Conservation (phyloP, 1,140 invertebrate genomes). For the Belonocnema kinseyi region DNA sequence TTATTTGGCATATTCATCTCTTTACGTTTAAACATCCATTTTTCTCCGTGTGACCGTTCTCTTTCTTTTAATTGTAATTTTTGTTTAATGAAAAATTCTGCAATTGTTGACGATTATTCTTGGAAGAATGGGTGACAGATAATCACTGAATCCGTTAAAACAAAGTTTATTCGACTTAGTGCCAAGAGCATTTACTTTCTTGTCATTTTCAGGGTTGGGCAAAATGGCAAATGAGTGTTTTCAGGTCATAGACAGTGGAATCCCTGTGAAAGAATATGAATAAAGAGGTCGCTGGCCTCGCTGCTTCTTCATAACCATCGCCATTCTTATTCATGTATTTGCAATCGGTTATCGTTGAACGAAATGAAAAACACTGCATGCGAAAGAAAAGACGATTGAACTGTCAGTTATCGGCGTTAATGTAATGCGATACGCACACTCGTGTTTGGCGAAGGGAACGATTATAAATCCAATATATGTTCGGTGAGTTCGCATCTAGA, state of each 20-base stretch:
- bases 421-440: not conserved
- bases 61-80: no score
- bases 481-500: not conserved
- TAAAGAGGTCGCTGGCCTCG: conserved; percentile 46
- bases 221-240: conserved; percentile 13
- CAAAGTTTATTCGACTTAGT: no score
- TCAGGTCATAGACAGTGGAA: not conserved
- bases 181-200: conserved; percentile 1
- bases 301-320: conserved; percentile 27
- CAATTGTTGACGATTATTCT: no score
- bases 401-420: conserved; percentile 33
- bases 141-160: no score
- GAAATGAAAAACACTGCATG: conserved; percentile 25
- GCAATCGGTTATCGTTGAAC: conserved; percentile 28
- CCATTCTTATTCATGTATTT: conserved; percentile 46
- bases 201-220: conserved; percentile 22
- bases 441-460: not conserved
- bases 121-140: no score
- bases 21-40: no score
- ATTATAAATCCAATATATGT: conserved; percentile 14
- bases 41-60: no score
- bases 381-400: conserved; percentile 19
- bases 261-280: conserved; percentile 4
- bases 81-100: no score
- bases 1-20: no score